These are phyloP conservation scores for Paratilapia polleni DNA, from an alignment of 2,113 vertebrate genomes.

Conservation along the genomic window DNA sequence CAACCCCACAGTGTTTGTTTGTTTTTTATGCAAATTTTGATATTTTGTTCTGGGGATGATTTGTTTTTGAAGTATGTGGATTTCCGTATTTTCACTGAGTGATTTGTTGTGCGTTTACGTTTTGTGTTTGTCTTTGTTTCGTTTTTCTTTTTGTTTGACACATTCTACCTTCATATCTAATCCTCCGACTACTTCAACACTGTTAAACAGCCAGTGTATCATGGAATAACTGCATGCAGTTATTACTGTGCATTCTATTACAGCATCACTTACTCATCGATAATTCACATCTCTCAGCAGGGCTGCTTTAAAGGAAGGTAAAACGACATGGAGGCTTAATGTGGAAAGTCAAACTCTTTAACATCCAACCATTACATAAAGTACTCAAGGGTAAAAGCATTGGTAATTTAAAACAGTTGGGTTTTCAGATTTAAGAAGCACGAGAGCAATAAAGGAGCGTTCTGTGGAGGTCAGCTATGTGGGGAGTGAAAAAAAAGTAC, in stretches of 20 bases:
- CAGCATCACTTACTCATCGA: neutral
- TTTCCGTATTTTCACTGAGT: neutral
- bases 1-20: neutral
- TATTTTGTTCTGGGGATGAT: neutral
- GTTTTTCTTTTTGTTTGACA: neutral
- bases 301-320: neutral
- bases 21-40: neutral
- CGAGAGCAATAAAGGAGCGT: neutral
- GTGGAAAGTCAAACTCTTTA: neutral
- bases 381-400: neutral
- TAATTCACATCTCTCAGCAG: neutral
- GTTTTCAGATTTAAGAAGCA: slow-evolving; percentile 7
- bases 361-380: neutral
- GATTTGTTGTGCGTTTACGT: neutral
- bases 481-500: neutral
- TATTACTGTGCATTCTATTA: neutral
- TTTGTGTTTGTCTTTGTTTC: neutral
- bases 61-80: neutral
- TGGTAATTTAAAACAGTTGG: neutral
- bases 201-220: neutral
- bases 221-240: neutral
- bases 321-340: neutral
- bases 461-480: slow-evolving; percentile 13
- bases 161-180: neutral
- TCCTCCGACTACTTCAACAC: neutral